Conservation (phyloP, 2,888 invertebrate genomes). For the Apoda limacodes region DNA sequence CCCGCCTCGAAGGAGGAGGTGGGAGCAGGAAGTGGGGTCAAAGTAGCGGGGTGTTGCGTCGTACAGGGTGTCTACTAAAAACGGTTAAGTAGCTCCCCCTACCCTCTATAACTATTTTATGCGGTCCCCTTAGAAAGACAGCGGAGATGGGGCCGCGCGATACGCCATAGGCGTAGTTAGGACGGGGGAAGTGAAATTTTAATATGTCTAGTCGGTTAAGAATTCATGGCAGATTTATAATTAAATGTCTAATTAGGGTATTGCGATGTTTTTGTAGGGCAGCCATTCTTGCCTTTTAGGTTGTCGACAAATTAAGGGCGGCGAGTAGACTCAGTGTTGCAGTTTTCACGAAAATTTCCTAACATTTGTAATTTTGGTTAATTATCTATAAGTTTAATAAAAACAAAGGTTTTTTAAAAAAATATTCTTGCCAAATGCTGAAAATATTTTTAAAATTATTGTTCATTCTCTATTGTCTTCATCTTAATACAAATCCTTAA, state of each 20-base stretch:
- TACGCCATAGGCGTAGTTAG: constrained; percentile 49
- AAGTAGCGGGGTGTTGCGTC: constrained; percentile 53
- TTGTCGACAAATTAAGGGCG: too few relatives aligned
- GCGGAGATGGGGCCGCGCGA: constrained; percentile 60
- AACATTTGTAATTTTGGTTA: too few relatives aligned
- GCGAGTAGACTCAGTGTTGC: too few relatives aligned
- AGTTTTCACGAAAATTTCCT: too few relatives aligned
- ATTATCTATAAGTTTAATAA: too few relatives aligned
- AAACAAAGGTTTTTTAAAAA: too few relatives aligned
- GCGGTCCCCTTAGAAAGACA: constrained; percentile 69
- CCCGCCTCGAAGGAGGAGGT: constrained; percentile 33
- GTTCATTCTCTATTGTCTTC: too few relatives aligned
- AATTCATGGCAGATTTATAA: constrained; percentile 66
- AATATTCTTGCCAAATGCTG: too few relatives aligned
- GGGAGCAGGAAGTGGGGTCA: constrained; percentile 59
- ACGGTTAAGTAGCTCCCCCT: constrained; percentile 68
- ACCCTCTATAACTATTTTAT: constrained; percentile 68
- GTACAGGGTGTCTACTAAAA: constrained; percentile 67
- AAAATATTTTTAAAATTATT: too few relatives aligned
- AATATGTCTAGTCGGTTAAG: constrained; percentile 64
- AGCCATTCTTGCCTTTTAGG: constrained; percentile 31
- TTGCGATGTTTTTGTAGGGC: constrained; percentile 44
- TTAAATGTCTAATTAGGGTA: constrained; percentile 63
- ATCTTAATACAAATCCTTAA: too few relatives aligned
- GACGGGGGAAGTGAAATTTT: constrained; percentile 62